Evolutionary conservation across 2,113 vertebrate species (phyloP).

Genomic region (Phyllopteryx taeniolatus): DNA sequence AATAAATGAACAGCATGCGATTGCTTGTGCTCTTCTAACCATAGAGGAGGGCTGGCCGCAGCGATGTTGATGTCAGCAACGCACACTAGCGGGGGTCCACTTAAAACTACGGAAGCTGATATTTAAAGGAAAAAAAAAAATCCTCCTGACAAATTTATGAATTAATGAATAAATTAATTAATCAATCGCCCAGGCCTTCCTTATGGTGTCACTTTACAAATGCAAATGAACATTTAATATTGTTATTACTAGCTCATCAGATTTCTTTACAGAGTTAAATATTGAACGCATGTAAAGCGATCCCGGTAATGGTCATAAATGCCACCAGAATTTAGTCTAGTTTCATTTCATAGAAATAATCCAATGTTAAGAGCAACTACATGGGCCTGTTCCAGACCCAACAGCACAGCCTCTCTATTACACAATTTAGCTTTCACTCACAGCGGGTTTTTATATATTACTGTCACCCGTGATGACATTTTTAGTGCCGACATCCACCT

Average conservation of each 20-base stretch:
- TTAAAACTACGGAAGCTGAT: no score
- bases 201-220: background rate
- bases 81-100: no score
- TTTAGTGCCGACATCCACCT: background rate
- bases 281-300: background rate
- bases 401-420: background rate
- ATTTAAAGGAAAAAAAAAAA: no score
- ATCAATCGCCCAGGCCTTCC: background rate
- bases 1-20: no score
- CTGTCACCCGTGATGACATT: background rate
- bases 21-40: no score
- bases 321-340: background rate
- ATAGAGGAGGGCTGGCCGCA: no score
- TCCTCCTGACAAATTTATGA: no score
- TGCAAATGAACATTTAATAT: background rate
- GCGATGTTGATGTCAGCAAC: no score
- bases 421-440: constrained; percentile 12
- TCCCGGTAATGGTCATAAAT: background rate
- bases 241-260: background rate
- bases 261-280: background rate
- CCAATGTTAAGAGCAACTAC: background rate
- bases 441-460: background rate
- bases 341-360: constrained; percentile 1
- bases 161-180: no score
- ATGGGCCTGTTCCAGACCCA: constrained; percentile 31